Evolutionary conservation across 2,113 vertebrate genomes (phyloP).

Genomic region (Carollia perspicillata): DNA sequence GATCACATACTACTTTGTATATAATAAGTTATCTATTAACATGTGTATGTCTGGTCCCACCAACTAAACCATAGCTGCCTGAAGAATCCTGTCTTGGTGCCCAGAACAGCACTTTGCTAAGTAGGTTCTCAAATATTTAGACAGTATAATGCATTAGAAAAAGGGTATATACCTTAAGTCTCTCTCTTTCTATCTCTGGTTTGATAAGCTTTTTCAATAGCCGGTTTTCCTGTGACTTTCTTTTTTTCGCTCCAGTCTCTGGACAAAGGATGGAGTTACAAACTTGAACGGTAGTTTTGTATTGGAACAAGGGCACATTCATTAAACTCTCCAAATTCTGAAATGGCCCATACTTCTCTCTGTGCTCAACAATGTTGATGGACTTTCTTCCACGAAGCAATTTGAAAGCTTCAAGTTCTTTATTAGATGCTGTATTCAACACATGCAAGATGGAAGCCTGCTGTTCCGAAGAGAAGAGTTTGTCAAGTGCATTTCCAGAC

Average conservation of each 20-base stretch:
- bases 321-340: slow-evolving; percentile 80
- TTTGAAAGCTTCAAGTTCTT: slow-evolving; percentile 80
- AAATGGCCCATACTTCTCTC: slow-evolving; percentile 83
- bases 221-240: slow-evolving; percentile 61
- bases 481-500: slow-evolving; percentile 69
- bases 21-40: background rate
- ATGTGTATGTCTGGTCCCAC: background rate
- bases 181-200: slow-evolving; percentile 81
- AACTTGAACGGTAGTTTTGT: slow-evolving; percentile 81
- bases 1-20: background rate
- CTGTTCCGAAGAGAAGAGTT: slow-evolving; percentile 80
- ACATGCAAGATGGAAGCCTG: slow-evolving; percentile 79
- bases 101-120: background rate
- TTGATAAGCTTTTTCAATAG: slow-evolving; percentile 80
- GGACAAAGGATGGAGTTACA: slow-evolving; percentile 84
- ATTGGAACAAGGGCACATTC: slow-evolving; percentile 81
- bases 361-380: slow-evolving; percentile 74
- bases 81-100: background rate
- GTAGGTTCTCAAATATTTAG: background rate
- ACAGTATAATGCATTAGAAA: slow-evolving; percentile 62
- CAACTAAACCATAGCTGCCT: background rate
- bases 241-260: slow-evolving; percentile 62
- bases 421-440: slow-evolving; percentile 80
- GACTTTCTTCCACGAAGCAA: slow-evolving; percentile 83
- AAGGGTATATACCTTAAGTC: slow-evolving; percentile 82